phyloP scores from a whole-genome alignment of 2,797 vertebrate species.

The Sebastes nivosus region DNA sequence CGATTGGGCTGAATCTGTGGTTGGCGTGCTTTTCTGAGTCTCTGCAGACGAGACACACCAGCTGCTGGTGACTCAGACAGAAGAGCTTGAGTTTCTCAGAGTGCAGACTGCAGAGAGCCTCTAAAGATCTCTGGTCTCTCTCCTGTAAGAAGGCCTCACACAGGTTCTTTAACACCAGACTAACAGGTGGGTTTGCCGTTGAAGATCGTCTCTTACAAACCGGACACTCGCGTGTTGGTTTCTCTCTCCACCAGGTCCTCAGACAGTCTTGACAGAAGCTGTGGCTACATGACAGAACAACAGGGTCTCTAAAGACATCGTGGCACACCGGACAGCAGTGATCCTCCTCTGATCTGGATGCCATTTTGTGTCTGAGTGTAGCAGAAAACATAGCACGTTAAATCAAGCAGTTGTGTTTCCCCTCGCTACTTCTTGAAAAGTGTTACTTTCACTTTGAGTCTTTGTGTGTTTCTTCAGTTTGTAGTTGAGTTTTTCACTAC shows the following conservation, averaged over 20 bases:
- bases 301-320: neutral
- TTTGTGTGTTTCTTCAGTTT: neutral
- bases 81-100: neutral
- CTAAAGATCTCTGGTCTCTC: neutral
- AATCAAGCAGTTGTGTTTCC: too few species aligned
- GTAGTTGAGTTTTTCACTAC: neutral
- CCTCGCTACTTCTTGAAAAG: neutral
- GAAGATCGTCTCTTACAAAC: neutral
- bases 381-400: neutral
- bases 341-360: neutral
- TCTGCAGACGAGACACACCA: too few species aligned
- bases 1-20: neutral
- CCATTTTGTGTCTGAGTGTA: neutral
- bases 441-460: neutral
- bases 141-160: neutral
- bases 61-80: too few species aligned
- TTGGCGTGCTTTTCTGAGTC: too few species aligned
- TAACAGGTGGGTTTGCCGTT: too few species aligned
- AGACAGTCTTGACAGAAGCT: conserved; percentile 1
- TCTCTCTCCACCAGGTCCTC: neutral
- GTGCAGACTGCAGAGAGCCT: too few species aligned
- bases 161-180: too few species aligned
- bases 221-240: neutral
- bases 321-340: neutral
- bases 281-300: neutral